Conservation (phyloP, 1,140 invertebrate species). For the Anadara kagoshimensis region DNA sequence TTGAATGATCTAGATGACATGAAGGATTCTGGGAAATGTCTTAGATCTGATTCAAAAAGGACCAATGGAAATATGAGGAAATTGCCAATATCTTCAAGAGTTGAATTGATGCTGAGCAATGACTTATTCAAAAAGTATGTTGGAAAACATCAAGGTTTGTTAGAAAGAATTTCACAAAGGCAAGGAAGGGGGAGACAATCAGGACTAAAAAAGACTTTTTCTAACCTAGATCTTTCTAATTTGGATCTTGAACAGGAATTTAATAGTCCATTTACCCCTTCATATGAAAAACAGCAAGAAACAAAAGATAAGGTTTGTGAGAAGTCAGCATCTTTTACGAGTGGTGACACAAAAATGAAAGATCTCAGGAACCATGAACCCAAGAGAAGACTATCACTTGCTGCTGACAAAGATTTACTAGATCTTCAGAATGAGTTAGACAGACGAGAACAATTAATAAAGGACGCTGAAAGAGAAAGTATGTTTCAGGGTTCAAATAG, state of each 20-base stretch:
- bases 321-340: constrained; percentile 12
- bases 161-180: constrained; percentile 29
- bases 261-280: not conserved
- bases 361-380: not conserved
- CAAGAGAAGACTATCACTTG: not conserved
- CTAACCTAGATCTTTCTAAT: constrained; percentile 35
- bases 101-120: constrained; percentile 34
- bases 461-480: not conserved
- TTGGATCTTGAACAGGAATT: constrained; percentile 35
- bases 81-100: constrained; percentile 27
- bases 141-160: constrained; percentile 28
- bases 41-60: too few relatives aligned
- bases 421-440: not conserved
- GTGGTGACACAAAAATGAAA: constrained; percentile 13
- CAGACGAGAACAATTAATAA: not conserved
- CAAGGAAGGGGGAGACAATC: constrained; percentile 22
- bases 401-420: not conserved
- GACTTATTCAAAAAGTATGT: constrained; percentile 41
- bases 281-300: not conserved
- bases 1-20: too few relatives aligned
- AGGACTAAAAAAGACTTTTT: constrained; percentile 36
- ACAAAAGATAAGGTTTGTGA: not conserved
- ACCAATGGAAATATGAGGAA: not conserved
- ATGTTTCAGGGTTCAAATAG: constrained; percentile 1
- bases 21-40: too few relatives aligned